Evolutionary conservation across 2,797 vertebrate genomes (phyloP), one percentile per base, ranked within the genome.

Genomic region (Poliocrania exsul): DNA sequence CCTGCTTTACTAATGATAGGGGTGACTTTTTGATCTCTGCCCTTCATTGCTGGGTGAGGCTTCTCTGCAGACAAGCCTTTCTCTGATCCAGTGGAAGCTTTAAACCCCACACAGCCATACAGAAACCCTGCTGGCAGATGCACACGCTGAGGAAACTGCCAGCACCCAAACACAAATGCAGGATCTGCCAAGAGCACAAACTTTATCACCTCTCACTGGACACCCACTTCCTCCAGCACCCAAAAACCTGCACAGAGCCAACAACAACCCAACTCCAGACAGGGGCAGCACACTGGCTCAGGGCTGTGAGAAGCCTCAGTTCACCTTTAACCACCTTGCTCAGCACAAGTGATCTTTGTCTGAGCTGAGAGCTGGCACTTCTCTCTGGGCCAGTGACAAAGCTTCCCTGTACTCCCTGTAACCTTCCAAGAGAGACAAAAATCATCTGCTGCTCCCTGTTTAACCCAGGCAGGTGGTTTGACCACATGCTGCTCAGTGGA

Each of bases 271-370:
- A 5, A 54, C 54, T 78, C 42, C 85, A 93, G 94, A 89, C 95
- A 73, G 64, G 58, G 79, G 37, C 75, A 93, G 25, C 60, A 49
- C 71, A 53, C 84, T 66, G 56, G 53, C 86, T 86, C 57, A 61
- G 69, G 58, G 38, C 84, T 87, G 42, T 29, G 53, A 61, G 38
- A 86, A 96, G 86, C 96, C 93, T 94, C 49, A 25, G 60, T 53
- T 95, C 72, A 95, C 91, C 92, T 92, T 77, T 65, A 86, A 90
- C 82, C 46, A 82, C 79, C 46, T 88, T 85, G 71, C 75, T 57
- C n/a, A 86, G 75, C 79, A 96, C 87, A 96, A 92, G 47, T 58
- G 64, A 65, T 40, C 93, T 88, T 92, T 93, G 92, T 94, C 54
- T 1, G 3, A 82, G 84, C 46, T 40, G 44, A 92, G 65, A 92